Percentiles rank a stretch among this genome's conserved stretches.
Evolutionary conservation across 2,888 invertebrate species (phyloP).

Genomic region (Drosophila imparisetae): DNA sequence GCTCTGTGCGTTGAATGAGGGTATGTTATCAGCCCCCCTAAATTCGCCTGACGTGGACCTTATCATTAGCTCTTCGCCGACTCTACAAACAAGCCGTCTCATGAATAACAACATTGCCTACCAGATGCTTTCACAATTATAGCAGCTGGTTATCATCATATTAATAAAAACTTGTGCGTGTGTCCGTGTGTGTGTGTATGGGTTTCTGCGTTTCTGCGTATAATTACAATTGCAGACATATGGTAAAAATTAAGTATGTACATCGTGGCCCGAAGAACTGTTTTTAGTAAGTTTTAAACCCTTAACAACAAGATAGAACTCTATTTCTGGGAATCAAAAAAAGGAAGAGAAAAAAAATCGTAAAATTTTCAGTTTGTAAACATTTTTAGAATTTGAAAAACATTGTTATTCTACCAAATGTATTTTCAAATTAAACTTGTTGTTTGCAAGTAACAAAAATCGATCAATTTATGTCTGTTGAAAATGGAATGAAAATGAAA

Average conservation of each 20-base stretch:
- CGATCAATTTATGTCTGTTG: neutral
- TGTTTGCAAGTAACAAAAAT: neutral
- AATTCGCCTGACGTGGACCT: constrained; percentile 38
- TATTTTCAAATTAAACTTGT: neutral
- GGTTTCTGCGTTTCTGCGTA: neutral
- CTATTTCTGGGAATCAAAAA: neutral
- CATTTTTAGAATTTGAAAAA: neutral
- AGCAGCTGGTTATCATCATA: constrained; percentile 53
- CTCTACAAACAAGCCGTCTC: constrained; percentile 39
- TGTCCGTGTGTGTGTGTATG: neutral
- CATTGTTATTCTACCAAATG: neutral
- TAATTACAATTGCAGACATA: neutral
- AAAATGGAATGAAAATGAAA: neutral
- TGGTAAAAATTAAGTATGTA: neutral
- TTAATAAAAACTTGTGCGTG: constrained; percentile 12
- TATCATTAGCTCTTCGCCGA: constrained; percentile 48
- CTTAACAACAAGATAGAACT: neutral
- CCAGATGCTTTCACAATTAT: constrained; percentile 31
- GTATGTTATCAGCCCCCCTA: constrained; percentile 42
- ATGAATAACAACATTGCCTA: constrained; percentile 44
- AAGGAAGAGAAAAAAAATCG: neutral
- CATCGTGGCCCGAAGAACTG: neutral
- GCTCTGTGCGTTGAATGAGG: constrained; percentile 5
- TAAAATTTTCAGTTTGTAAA: neutral
- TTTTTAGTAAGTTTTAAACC: neutral